These are phyloP conservation scores for Oxytorus armatus DNA, from an alignment of 2,888 invertebrate genomes.

Conservation along the genomic window DNA sequence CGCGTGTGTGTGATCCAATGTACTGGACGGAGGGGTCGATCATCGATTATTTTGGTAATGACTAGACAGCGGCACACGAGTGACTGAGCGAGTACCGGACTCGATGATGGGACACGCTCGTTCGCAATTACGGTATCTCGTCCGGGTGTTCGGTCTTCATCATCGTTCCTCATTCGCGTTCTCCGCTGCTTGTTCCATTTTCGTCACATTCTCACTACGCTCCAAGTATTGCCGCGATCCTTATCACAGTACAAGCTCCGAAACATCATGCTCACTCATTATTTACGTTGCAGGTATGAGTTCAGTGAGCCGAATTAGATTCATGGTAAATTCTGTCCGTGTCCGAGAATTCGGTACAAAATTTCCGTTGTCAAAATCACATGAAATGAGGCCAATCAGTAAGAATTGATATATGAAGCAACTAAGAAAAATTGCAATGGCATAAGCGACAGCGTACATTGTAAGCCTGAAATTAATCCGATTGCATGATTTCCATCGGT, in stretches of 20 bases:
- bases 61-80: constrained; percentile 62
- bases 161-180: constrained; percentile 54
- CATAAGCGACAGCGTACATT: no score
- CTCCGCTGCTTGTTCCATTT: constrained; percentile 53
- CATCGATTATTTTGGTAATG: constrained; percentile 71
- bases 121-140: constrained; percentile 71
- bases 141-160: constrained; percentile 64
- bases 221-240: constrained; percentile 21
- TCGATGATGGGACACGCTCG: constrained; percentile 71
- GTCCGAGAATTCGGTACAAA: neutral
- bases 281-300: constrained; percentile 1
- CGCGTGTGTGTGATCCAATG: constrained; percentile 30
- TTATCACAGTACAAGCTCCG: constrained; percentile 34
- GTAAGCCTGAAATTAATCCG: neutral
- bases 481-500: neutral
- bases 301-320: constrained; percentile 8
- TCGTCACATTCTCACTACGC: constrained; percentile 26
- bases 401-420: neutral
- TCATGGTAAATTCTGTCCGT: neutral
- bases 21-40: constrained; percentile 59
- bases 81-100: constrained; percentile 63
- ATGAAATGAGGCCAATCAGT: neutral
- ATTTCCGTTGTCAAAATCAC: neutral
- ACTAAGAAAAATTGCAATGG: neutral
- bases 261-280: constrained; percentile 5